These are phyloP conservation scores for Gibbula magus DNA, from an alignment of 2,888 invertebrate genomes.

Conservation along the genomic window DNA sequence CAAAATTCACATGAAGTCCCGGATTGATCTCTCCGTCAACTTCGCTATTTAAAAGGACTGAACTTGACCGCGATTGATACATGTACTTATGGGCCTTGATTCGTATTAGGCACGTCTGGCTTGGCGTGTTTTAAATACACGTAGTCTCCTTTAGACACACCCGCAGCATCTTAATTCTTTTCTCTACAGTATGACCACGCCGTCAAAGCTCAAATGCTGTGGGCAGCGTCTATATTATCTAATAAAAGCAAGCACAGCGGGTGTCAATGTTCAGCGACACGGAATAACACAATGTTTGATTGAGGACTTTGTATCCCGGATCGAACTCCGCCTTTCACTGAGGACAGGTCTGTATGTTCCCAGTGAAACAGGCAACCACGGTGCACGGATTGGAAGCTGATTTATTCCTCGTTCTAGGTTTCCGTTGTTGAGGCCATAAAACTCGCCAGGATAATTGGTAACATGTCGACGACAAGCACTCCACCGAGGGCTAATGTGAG, in stretches of 20 bases:
- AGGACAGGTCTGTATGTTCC: background rate
- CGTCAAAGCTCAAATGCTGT: background rate
- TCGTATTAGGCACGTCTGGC: too few species aligned
- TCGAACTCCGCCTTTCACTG: background rate
- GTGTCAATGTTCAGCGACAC: constrained; percentile 15
- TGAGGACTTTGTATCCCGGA: constrained; percentile 1
- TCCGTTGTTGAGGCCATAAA: background rate
- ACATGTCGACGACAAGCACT: background rate
- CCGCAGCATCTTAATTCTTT: too few species aligned
- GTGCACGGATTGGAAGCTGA: background rate
- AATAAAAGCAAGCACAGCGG: background rate
- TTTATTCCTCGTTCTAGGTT: background rate
- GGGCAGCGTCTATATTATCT: background rate
- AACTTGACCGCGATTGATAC: too few species aligned
- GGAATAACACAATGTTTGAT: constrained; percentile 11
- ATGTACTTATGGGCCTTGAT: too few species aligned
- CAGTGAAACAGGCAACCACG: background rate
- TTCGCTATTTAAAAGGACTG: too few species aligned
- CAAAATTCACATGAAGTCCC: background rate
- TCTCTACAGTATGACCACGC: background rate
- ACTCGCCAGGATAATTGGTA: background rate
- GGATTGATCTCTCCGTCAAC: too few species aligned
- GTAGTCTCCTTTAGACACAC: too few species aligned
- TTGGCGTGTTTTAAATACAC: too few species aligned
- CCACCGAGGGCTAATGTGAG: background rate